Conservation (phyloP, 2,888 invertebrate genomes). For the Limnephilus rhombicus region DNA sequence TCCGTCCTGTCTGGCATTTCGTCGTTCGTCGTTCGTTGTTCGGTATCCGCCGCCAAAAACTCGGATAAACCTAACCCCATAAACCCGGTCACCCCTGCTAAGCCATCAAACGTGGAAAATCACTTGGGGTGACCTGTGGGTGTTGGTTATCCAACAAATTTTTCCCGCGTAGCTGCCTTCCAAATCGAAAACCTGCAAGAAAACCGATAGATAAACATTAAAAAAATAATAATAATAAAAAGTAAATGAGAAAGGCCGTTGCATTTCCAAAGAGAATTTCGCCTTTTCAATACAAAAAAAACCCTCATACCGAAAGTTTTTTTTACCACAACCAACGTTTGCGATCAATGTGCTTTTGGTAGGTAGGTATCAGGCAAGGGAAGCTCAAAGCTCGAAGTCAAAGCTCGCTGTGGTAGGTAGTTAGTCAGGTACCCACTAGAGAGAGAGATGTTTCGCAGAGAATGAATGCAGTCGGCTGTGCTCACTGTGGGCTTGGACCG, state of each 20-base stretch:
- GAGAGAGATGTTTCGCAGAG: background rate
- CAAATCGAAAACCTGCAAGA: no score
- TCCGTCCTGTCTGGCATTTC: no score
- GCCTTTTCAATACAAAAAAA: background rate
- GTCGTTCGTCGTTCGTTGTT: no score
- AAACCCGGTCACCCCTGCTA: no score
- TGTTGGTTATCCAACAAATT: no score
- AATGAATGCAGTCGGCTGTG: conserved; percentile 1
- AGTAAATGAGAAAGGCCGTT: background rate
- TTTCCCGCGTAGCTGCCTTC: no score
- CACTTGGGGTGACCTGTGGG: no score
- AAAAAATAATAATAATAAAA: no score
- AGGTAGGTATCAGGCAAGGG: background rate
- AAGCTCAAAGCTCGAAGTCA: background rate
- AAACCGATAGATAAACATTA: no score
- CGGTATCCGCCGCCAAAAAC: no score
- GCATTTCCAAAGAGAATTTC: background rate
- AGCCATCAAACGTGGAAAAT: no score
- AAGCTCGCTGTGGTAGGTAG: background rate
- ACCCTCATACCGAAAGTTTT: background rate
- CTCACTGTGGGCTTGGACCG: background rate
- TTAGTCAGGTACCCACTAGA: background rate
- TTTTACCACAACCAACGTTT: background rate
- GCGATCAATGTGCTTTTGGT: background rate
- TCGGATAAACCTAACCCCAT: no score